phyloP scores from a whole-genome alignment of 2,113 vertebrate genomes.

The Callopanchax toddi region DNA sequence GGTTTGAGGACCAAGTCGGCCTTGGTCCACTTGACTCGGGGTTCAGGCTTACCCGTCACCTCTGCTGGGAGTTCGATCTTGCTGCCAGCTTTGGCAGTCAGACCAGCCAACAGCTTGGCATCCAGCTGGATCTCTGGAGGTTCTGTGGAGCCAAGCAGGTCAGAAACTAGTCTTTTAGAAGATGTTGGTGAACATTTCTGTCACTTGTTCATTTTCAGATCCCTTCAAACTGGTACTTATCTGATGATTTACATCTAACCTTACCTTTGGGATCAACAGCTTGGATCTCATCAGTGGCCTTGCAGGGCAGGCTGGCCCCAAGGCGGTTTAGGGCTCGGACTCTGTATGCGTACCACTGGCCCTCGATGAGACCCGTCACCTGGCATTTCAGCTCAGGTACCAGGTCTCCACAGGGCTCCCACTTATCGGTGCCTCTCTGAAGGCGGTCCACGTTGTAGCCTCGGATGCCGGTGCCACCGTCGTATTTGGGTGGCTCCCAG shows the following conservation, averaged over 20 bases:
- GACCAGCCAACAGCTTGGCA: constrained; percentile 92
- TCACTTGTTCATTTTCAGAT: neutral
- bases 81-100: constrained; percentile 95
- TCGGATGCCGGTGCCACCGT: constrained; percentile 92
- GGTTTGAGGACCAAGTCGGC: constrained; percentile 88
- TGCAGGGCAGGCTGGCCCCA: constrained; percentile 90
- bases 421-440: constrained; percentile 93
- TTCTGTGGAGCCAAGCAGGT: constrained; percentile 74
- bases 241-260: too few species aligned
- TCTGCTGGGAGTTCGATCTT: constrained; percentile 95
- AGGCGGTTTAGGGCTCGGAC: constrained; percentile 92
- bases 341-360: constrained; percentile 96
- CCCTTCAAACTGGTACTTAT: neutral
- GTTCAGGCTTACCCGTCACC: constrained; percentile 89
- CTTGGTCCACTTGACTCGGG: constrained; percentile 94
- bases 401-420: constrained; percentile 92
- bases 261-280: constrained; percentile 93
- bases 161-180: neutral
- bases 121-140: constrained; percentile 94
- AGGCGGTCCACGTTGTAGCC: constrained; percentile 95
- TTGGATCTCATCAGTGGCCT: constrained; percentile 95
- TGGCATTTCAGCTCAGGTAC: constrained; percentile 89
- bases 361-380: constrained; percentile 91
- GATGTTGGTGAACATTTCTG: too few species aligned
- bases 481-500: constrained; percentile 95